A percentile compares a stretch with the other conserved stretches of the same genome.
These are phyloP conservation scores for Crenichthys baileyi DNA, from an alignment of 2,797 vertebrate species.

Conservation along the genomic window DNA sequence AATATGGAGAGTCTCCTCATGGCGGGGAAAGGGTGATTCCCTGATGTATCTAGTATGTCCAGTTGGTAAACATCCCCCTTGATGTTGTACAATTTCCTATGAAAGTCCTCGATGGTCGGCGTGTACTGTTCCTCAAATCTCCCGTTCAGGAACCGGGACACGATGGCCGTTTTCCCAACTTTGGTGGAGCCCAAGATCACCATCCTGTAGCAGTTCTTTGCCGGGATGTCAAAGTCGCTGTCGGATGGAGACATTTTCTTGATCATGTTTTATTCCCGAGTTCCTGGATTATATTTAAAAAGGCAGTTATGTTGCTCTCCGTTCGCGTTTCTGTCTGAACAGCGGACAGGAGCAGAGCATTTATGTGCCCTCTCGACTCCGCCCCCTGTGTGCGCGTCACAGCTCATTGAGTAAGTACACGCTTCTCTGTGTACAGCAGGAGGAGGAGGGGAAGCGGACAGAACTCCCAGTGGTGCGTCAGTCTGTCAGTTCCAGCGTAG, in stretches of 20 bases:
- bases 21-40: slow-evolving; percentile 96
- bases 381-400: slow-evolving; percentile 66
- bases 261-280: slow-evolving; percentile 81
- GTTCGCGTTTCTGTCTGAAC: slow-evolving; percentile 22
- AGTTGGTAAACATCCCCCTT: slow-evolving; percentile 95
- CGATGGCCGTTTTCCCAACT: slow-evolving; percentile 97
- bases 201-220: slow-evolving; percentile 98
- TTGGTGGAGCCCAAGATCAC: slow-evolving; percentile 97
- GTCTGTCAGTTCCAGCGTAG: slow-evolving; percentile 37
- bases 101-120: slow-evolving; percentile 98
- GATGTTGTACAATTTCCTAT: slow-evolving; percentile 98
- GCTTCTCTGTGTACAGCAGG: slow-evolving; percentile 11
- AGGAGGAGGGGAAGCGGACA: slow-evolving; percentile 20
- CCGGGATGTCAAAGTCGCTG: slow-evolving; percentile 89
- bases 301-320: rapidly evolving
- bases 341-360: slow-evolving; percentile 36
- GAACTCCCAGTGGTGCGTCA: slow-evolving; percentile 67
- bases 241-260: slow-evolving; percentile 94
- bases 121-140: slow-evolving; percentile 97
- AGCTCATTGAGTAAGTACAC: not conserved
- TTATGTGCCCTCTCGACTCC: slow-evolving; percentile 65
- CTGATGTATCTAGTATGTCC: slow-evolving; percentile 96
- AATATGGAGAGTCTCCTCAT: slow-evolving; percentile 97
- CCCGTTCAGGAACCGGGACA: slow-evolving; percentile 93
- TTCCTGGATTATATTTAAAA: not conserved